These are phyloP conservation scores for Chromoteleia sp. DNA, from an alignment of 2,888 invertebrate species.

Conservation along the genomic window DNA sequence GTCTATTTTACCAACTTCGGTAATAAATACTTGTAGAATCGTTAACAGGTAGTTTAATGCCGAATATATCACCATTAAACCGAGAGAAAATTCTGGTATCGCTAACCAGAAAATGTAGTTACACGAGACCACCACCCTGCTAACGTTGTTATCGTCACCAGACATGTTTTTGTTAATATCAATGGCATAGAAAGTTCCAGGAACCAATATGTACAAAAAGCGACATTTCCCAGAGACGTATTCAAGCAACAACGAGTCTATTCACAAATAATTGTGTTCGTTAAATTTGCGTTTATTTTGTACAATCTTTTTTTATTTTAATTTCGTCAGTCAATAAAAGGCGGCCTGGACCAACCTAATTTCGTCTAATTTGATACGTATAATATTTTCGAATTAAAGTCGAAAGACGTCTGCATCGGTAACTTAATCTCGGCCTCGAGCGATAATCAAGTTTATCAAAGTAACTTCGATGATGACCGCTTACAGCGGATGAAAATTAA, in stretches of 20 bases:
- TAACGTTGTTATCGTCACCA: conserved; percentile 37
- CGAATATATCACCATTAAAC: conserved; percentile 55
- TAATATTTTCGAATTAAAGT: conserved; percentile 7
- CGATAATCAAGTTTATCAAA: conserved; percentile 50
- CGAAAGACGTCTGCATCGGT: conserved; percentile 18
- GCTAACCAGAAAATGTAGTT: conserved; percentile 55
- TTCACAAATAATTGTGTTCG: neutral
- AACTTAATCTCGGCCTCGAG: conserved; percentile 33
- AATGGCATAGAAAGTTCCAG: conserved; percentile 26
- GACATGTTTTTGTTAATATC: conserved; percentile 46
- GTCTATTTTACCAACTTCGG: conserved; percentile 44
- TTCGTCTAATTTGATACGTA: neutral
- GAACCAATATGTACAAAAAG: conserved; percentile 2
- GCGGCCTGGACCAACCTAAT: too few relatives aligned
- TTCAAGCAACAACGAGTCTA: neutral
- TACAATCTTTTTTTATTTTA: neutral
- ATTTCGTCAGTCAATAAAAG: too few relatives aligned
- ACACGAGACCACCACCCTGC: conserved; percentile 24
- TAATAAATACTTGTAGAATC: conserved; percentile 63
- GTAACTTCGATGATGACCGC: conserved; percentile 52
- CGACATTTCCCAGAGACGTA: conserved; percentile 6
- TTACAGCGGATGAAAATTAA: conserved; percentile 58
- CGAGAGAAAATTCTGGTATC: conserved; percentile 43
- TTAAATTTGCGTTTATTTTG: neutral
- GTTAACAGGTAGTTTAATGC: conserved; percentile 51